These are phyloP conservation scores for Geodia barretti DNA, from an alignment of 37 sponge, comb jelly and placozoan species.

Conservation along the genomic window DNA sequence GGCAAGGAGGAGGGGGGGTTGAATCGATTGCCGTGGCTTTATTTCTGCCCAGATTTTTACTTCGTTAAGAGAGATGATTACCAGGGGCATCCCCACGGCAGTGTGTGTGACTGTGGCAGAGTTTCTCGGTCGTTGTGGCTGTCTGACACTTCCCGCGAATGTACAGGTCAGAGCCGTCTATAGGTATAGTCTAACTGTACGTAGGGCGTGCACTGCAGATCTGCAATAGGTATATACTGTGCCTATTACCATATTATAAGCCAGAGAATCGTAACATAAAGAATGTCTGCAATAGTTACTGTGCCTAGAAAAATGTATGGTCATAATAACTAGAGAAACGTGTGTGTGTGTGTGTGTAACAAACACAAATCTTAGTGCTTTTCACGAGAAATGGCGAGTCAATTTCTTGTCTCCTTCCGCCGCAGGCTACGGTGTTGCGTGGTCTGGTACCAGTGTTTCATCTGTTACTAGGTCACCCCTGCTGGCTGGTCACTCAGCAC, in stretches of 20 bases:
- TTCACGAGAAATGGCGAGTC: not conserved
- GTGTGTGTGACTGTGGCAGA: not conserved
- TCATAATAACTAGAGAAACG: too few species aligned
- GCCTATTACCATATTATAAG: too few species aligned
- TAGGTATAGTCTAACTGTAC: too few species aligned
- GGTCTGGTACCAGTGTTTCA: constrained; percentile 1
- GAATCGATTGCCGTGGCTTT: not conserved
- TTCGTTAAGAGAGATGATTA: not conserved
- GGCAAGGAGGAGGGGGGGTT: not conserved
- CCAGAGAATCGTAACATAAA: too few species aligned
- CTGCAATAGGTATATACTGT: not conserved
- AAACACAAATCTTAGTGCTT: too few species aligned
- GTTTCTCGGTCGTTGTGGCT: not conserved
- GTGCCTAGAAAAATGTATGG: too few species aligned
- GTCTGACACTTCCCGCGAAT: not conserved
- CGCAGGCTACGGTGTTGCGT: constrained; percentile 2
- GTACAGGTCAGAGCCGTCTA: too few species aligned
- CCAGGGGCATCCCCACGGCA: not conserved
- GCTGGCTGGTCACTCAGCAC: constrained; percentile 37
- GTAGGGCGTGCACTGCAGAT: too few species aligned
- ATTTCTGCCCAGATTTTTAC: not conserved
- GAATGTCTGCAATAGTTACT: too few species aligned
- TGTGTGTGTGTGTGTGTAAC: too few species aligned
- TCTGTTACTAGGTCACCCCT: not conserved
- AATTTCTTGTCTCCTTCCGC: not conserved